phyloP scores from a whole-genome alignment of 2,797 vertebrate species.

The Percopsis omiscomaycus region DNA sequence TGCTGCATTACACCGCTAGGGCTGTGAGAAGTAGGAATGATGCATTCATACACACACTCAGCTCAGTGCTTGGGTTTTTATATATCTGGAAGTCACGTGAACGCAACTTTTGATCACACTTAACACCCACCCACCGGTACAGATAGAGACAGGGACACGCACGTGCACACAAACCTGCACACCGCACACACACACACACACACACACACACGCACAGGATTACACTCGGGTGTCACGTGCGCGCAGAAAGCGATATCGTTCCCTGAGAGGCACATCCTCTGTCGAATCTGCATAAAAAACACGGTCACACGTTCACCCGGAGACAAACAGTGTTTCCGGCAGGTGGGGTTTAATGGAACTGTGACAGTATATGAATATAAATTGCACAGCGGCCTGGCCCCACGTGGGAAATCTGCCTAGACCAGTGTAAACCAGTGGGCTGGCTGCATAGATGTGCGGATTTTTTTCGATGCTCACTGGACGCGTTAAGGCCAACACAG shows the following conservation, averaged over 20 bases:
- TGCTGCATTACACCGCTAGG: constrained; percentile 45
- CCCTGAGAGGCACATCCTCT: constrained; percentile 40
- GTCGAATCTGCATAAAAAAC: constrained; percentile 56
- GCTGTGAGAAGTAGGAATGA: constrained; percentile 43
- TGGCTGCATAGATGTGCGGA: constrained; percentile 25
- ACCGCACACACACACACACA: constrained; percentile 11
- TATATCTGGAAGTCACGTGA: constrained; percentile 65
- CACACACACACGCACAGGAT: constrained; percentile 20
- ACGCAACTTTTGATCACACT: constrained; percentile 71
- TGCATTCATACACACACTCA: constrained; percentile 70
- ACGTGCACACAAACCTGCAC: constrained; percentile 2
- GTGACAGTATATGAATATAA: constrained; percentile 36
- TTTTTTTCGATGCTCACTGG: constrained; percentile 6
- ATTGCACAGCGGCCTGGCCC: constrained; percentile 31
- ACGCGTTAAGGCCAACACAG: not conserved
- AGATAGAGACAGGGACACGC: constrained; percentile 19
- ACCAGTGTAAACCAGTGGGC: constrained; percentile 38
- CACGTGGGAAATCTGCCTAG: constrained; percentile 57
- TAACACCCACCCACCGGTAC: constrained; percentile 31
- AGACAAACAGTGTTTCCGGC: constrained; percentile 39
- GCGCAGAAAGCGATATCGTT: constrained; percentile 49
- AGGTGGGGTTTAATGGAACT: constrained; percentile 39
- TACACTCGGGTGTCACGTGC: constrained; percentile 45
- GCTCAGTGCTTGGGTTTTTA: constrained; percentile 72
- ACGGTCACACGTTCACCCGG: constrained; percentile 3